phyloP scores from a whole-genome alignment of 1,140 invertebrate species.

The Hypsibius dujardini region DNA sequence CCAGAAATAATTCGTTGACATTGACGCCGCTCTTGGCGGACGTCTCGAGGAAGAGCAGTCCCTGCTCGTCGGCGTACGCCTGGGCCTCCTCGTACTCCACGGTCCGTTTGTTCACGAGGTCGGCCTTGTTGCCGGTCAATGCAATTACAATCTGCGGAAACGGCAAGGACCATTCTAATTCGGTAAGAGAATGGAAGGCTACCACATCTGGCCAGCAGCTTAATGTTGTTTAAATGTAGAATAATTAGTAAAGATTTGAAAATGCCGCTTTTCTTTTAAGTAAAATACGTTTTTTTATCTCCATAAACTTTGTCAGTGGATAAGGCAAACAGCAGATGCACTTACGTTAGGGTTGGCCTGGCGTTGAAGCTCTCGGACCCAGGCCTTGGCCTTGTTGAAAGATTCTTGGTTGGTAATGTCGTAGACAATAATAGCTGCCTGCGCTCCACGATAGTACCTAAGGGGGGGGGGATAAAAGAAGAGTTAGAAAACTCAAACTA shows the following conservation, averaged over 20 bases:
- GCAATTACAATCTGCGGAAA: constrained; percentile 72
- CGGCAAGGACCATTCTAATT: no score
- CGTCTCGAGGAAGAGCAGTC: constrained; percentile 97
- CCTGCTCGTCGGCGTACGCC: constrained; percentile 96
- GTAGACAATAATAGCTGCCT: constrained; percentile 98
- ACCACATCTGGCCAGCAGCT: no score
- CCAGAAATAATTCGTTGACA: constrained; percentile 98
- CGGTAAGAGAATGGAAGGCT: no score
- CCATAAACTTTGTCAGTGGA: no score
- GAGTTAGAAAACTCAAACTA: no score
- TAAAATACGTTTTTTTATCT: no score
- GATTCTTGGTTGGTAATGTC: constrained; percentile 88
- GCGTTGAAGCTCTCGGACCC: constrained; percentile 96
- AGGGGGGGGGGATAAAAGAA: no score
- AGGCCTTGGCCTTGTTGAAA: constrained; percentile 61
- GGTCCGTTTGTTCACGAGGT: constrained; percentile 86
- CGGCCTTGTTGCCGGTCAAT: constrained; percentile 91
- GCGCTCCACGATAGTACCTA: constrained; percentile 58
- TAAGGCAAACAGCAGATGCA: no score
- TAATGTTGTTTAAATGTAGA: no score
- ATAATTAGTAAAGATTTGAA: no score
- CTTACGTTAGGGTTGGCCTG: constrained; percentile 70
- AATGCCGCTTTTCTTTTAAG: no score
- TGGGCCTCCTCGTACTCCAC: constrained; percentile 96
- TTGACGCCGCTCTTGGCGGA: constrained; percentile 99